These are phyloP conservation scores for Gastrophysa polygoni DNA, from an alignment of 2,888 invertebrate genomes.

Conservation along the genomic window DNA sequence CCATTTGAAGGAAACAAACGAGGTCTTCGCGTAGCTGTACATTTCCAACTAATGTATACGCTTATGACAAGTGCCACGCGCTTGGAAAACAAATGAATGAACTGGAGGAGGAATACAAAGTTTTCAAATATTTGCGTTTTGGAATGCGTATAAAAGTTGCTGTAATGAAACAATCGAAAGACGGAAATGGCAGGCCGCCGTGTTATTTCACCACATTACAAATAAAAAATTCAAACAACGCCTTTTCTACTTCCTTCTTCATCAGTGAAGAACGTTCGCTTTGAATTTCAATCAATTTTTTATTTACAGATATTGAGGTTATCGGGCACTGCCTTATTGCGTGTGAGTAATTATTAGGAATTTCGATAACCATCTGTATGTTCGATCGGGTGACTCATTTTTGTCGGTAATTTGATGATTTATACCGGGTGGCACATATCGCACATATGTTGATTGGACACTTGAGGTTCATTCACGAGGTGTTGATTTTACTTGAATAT, in stretches of 20 bases:
- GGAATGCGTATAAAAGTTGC: conserved; percentile 42
- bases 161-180: conserved; percentile 38
- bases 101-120: conserved; percentile 3
- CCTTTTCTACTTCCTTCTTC: conserved; percentile 44
- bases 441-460: too few species aligned
- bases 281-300: conserved; percentile 36
- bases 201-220: conserved; percentile 43
- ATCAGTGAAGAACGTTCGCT: conserved; percentile 29
- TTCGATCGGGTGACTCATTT: conserved; percentile 9
- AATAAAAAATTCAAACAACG: conserved; percentile 46
- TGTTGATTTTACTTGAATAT: too few species aligned
- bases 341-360: conserved; percentile 31
- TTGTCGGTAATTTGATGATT: background rate
- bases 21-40: conserved; percentile 28
- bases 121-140: conserved; percentile 40
- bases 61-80: conserved; percentile 31
- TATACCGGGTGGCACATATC: too few species aligned
- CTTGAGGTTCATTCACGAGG: too few species aligned
- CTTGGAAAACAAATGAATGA: conserved; percentile 29
- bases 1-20: conserved; percentile 20
- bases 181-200: conserved; percentile 42
- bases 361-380: conserved; percentile 32
- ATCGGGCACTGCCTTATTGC: conserved; percentile 20
- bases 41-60: conserved; percentile 24
- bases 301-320: conserved; percentile 39